A percentile compares a stretch with the other conserved stretches of the same genome.
Conservation (phyloP, 1,140 invertebrate genomes). For the Habropoda laboriosa region DNA sequence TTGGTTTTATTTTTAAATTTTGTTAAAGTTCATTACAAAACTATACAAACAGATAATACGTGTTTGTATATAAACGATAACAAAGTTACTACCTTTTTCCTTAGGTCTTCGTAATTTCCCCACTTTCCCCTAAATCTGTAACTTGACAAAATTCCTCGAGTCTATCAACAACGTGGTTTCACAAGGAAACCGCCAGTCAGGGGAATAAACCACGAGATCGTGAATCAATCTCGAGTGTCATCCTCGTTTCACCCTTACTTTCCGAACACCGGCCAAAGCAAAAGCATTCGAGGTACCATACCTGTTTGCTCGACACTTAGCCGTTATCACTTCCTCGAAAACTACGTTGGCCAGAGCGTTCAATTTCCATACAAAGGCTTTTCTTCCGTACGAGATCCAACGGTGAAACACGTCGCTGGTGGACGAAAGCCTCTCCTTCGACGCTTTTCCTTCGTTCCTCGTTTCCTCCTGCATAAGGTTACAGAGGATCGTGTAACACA, state of each 20-base stretch:
- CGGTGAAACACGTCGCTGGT: not conserved
- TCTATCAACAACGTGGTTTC: no score
- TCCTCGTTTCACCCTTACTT: not conserved
- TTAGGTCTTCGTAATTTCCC: no score
- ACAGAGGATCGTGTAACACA: not conserved
- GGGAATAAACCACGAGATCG: not conserved
- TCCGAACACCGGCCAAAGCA: not conserved
- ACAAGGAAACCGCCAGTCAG: no score
- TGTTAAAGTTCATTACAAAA: no score
- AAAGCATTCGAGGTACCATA: not conserved
- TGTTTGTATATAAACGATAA: no score
- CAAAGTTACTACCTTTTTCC: no score
- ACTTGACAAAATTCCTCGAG: no score
- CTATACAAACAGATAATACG: no score
- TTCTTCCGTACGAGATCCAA: not conserved
- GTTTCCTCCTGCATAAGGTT: not conserved
- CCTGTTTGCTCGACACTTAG: not conserved
- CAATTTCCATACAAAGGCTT: slow-evolving; percentile 3
- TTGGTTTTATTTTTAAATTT: no score
- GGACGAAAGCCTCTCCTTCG: not conserved
- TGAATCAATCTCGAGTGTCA: not conserved
- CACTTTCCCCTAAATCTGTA: no score
- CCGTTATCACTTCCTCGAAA: not conserved
- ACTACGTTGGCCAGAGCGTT: not conserved
- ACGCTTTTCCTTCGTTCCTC: not conserved